Conservation (phyloP, 2,113 vertebrate genomes). For the Mustelus asterias region DNA sequence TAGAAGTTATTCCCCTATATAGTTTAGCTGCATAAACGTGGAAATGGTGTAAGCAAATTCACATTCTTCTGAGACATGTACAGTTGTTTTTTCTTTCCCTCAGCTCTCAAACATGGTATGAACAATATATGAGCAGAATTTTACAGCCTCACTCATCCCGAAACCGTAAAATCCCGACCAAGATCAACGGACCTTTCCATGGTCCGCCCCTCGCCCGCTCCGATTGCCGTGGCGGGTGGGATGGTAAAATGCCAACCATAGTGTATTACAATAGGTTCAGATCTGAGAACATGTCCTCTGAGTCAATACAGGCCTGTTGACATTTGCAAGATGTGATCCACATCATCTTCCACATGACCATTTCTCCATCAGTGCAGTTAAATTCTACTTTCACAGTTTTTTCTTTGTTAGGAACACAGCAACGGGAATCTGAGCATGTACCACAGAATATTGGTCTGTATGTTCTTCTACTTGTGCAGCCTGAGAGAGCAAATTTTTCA, state of each 20-base stretch:
- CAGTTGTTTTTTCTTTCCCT: neutral
- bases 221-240: too few relatives aligned
- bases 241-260: neutral
- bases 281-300: conserved; percentile 79
- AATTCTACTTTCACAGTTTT: conserved; percentile 76
- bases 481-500: conserved; percentile 76
- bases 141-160: too few relatives aligned
- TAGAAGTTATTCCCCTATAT: neutral
- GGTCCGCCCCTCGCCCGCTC: too few relatives aligned
- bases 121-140: neutral
- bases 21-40: neutral
- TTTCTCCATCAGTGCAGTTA: conserved; percentile 68
- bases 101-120: neutral
- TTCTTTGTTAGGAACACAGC: conserved; percentile 81
- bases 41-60: neutral
- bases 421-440: conserved; percentile 74
- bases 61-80: neutral
- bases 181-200: too few relatives aligned
- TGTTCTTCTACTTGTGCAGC: conserved; percentile 73
- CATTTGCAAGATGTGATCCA: conserved; percentile 92
- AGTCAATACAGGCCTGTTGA: conserved; percentile 71
- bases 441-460: conserved; percentile 83
- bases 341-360: conserved; percentile 85
- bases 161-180: too few relatives aligned
- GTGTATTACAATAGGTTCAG: conserved; percentile 65